Base-by-base conservation (phyloP, 2,797 vertebrate species). In the Gouania willdenowi region DNA sequence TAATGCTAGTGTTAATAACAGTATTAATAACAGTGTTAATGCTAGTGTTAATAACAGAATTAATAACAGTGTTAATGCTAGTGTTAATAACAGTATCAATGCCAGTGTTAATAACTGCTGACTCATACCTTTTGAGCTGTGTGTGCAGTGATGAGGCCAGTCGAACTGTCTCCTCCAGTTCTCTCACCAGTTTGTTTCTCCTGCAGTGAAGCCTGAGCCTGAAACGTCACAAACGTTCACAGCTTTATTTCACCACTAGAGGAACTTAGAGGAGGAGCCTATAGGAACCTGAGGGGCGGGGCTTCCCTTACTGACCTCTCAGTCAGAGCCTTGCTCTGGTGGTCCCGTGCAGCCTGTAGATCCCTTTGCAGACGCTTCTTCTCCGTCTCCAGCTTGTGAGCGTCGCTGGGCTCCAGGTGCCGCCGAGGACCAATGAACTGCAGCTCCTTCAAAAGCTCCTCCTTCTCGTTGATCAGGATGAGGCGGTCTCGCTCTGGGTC, bases 391-490 rank as follows among this genome's bases (percentile, higher is more conserved):
- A 98, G 87, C 55, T 90, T 90, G 73, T 96, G 88, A 0, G 89
- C 91, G 18, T 96, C 92, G 24, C 81, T 87, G 38, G 92, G 92
- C n/a, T 81, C 36, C 50, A 90, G 86, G 41, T 91, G 90, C 32
- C 90, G 89, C 2, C 92, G 85, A 1, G 94, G 95, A 13, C 85
- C 86, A 41, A 91, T 66, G 47, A 95, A 96, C 40, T 92, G 85
- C 88, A 98, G 92, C 80, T 98, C 96, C 72, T 97, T 98, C 41
- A 98, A 84, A 13, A 98, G 90, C 78, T 98, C 95, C 75, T 98
- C 96, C 69, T 98, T 98, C 83, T 98, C 96, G 0, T 90, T 97
- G 74, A 98, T 97, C 47, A 98, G 82, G 61, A 97, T 95, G 22
- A 98, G 87, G 1, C 95, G 91, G 61, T 98, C 95, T 6, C 92